Evolutionary conservation across 1,140 invertebrate genomes (phyloP).

Genomic region (Cryptotermes secundus): DNA sequence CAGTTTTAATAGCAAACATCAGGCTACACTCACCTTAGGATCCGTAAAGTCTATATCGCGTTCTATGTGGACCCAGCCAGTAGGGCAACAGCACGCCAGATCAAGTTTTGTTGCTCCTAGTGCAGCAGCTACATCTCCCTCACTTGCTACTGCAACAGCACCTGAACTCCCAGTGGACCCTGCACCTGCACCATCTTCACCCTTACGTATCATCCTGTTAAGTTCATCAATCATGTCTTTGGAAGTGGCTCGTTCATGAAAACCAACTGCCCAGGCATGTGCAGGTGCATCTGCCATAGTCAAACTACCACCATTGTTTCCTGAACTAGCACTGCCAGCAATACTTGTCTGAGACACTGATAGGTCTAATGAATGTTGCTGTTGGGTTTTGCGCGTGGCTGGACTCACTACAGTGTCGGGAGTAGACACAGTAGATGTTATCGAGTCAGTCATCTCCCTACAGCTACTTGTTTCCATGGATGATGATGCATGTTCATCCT

Average conservation of each 20-base stretch:
- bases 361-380: neutral
- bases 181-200: conserved; percentile 48
- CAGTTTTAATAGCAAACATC: neutral
- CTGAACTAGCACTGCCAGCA: neutral
- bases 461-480: conserved; percentile 23
- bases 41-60: conserved; percentile 73
- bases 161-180: conserved; percentile 44
- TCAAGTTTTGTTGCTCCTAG: conserved; percentile 47
- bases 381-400: conserved; percentile 36
- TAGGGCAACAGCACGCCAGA: conserved; percentile 65
- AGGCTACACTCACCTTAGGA: conserved; percentile 66
- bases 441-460: conserved; percentile 55
- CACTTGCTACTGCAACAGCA: neutral
- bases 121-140: neutral
- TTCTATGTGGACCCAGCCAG: conserved; percentile 76
- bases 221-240: conserved; percentile 76
- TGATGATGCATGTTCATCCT: conserved; percentile 25
- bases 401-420: conserved; percentile 57
- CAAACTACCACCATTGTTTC: neutral
- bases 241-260: conserved; percentile 68
- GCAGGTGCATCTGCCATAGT: conserved; percentile 5
- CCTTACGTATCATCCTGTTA: conserved; percentile 68
- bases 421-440: conserved; percentile 65
- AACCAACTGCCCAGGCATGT: conserved; percentile 54
- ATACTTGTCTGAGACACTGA: neutral